A percentile compares a stretch with the other conserved stretches of the same genome.
These are phyloP conservation scores for Maconellicoccus hirsutus DNA, from an alignment of 1,140 invertebrate genomes.

Conservation along the genomic window DNA sequence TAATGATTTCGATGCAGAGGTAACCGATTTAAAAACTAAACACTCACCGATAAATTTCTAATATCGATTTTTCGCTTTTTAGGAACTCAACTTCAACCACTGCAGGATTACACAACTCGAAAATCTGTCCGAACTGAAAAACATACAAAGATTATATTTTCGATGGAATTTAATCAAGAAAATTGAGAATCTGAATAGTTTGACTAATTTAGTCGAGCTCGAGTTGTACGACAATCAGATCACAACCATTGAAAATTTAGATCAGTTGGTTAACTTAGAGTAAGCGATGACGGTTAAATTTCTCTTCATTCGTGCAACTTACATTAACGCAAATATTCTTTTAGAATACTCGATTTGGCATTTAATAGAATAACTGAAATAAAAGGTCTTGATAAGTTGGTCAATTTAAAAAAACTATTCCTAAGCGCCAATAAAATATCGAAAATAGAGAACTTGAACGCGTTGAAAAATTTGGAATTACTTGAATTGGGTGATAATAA, in stretches of 20 bases:
- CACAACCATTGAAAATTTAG: constrained; percentile 76
- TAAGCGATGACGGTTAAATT: no score
- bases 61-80: constrained; percentile 26
- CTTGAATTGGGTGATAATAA: constrained; percentile 93
- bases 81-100: constrained; percentile 80
- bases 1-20: background rate
- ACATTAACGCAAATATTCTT: constrained; percentile 25
- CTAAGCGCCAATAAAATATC: constrained; percentile 86
- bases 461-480: constrained; percentile 64
- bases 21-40: background rate
- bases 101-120: constrained; percentile 67
- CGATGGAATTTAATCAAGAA: constrained; percentile 92
- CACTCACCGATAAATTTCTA: background rate
- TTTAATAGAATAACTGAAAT: constrained; percentile 91
- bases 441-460: constrained; percentile 82
- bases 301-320: background rate
- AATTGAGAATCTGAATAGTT: constrained; percentile 71
- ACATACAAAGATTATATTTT: constrained; percentile 68
- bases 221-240: constrained; percentile 97
- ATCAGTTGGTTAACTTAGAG: constrained; percentile 77
- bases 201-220: constrained; percentile 67
- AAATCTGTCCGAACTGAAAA: constrained; percentile 60
- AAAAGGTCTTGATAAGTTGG: constrained; percentile 65
- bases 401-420: constrained; percentile 76
- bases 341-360: constrained; percentile 84